Base-by-base conservation (phyloP, 1,140 invertebrate genomes). In the Drosophila chauvacae region DNA sequence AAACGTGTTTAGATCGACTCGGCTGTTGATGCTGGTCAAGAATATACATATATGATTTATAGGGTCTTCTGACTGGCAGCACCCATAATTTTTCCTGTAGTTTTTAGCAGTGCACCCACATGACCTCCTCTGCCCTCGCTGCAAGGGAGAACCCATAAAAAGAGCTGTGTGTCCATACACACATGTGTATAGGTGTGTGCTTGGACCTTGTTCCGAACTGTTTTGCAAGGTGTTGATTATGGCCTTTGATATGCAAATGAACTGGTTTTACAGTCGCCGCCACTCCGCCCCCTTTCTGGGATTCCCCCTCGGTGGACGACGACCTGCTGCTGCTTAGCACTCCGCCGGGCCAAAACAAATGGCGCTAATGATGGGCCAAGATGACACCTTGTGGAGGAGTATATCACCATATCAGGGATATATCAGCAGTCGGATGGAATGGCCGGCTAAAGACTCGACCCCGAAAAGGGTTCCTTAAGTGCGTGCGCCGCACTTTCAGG, bases 221-320 rank as follows among this genome's bases (percentile, higher is more conserved):
- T 47, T 85, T 85, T 70, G 77, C 58, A 90, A 90, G 81, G 85
- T 90, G 85, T 81, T 90, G 85, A 90, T 90, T 90, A 90, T 85
- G 85, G 85, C 85, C 81, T 90, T 90, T 90, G 85, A 90, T 90
- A 90, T 90, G 85, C 85, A 90, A 90, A 90, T 90, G 85, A 88
- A 88, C 84, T 63, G 80, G 84, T 88, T 88, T 81, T 71, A 84
- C 65, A 53, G 47, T 39, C 23, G 53, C 53, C 53, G 9, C 35
- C 28, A 9, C 53, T 7, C 33, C 53, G 23, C 35, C 14, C 35
- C 53, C 14, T 16, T 55, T 18, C 35, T 23, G 53, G 53, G 35
- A 39, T n/a, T 55, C 53, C 53, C 53, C 35, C 53, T 20, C 5
- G 11, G 28, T 7, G 28, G 28, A 18, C 50, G 50, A 53, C 50